Evolutionary conservation across 2,888 invertebrate species (phyloP), one percentile per base, ranked within the genome.

Genomic region (Corbicula japonica): DNA sequence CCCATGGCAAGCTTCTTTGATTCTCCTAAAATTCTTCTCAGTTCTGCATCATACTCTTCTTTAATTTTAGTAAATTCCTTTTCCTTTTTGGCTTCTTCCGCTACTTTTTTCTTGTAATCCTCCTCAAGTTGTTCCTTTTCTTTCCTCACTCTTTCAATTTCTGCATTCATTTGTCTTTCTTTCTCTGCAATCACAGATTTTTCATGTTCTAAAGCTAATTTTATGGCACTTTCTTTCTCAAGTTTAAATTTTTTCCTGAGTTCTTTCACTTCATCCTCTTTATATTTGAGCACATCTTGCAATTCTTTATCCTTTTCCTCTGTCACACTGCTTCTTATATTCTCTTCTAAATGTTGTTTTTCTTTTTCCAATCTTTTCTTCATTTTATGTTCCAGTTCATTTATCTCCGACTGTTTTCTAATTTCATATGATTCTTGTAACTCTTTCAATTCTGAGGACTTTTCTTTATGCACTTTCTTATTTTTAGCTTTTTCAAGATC

Each of bases 221-320:
- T 84, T n/a, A 89, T 83, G 61, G 87, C 86, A 73, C 85, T 87
- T 26, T 91, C 88, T 63, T 88, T 88, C 41, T 91, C 90, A 23
- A 79, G 68, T 34, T 74, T 77, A 28, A 85, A 83, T 44, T 82
- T 84, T 12, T 78, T 70, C 44, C 83, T 86, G n/a, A 89, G 48
- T 18, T 87, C 83, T 62, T 80, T 86, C 2, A 91, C 52, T 58
- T 91, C 90, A 41, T 91, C 90, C 28, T 92, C 92, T 58, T 88
- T 90, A 61, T 90, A 88, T 73, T 89, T 90, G 0, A 91, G 68
- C 10, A 92, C 87, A 77, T 89, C 87, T 69, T 90, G 86, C 12
- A 92, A 48, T 73, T 92, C 92, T 41, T 86, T 79, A 68, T 92
- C 92, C 70, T 91, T 91, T 21, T 66, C 60, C 58, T 66, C 90